These are phyloP conservation scores for Trochalopteron elliotii DNA, from an alignment of 2,113 vertebrate genomes.

Conservation along the genomic window DNA sequence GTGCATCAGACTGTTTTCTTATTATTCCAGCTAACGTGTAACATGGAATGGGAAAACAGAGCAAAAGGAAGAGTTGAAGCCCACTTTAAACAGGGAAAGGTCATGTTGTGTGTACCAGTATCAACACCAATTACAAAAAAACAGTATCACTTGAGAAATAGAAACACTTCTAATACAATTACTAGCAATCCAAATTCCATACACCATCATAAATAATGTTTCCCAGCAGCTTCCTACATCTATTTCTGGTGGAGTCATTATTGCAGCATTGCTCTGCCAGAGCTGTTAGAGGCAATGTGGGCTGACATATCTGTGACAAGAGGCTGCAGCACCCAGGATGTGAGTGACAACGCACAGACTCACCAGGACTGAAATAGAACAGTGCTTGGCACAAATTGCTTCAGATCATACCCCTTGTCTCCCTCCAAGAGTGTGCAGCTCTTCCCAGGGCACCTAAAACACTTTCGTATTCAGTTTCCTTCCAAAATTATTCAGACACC, in stretches of 20 bases:
- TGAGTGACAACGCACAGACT: not conserved
- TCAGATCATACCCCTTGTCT: not conserved
- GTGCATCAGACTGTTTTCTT: not conserved
- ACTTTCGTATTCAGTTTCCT: not conserved
- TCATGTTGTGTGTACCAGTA: rapidly evolving
- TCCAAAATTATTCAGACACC: not conserved
- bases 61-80: not conserved
- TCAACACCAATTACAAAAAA: not conserved
- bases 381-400: not conserved
- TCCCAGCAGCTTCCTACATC: not conserved
- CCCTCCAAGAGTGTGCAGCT: not conserved
- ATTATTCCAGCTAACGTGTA: not conserved
- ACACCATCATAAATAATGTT: not conserved
- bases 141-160: not conserved
- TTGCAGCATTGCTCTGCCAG: not conserved
- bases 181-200: not conserved
- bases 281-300: not conserved
- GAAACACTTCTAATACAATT: not conserved
- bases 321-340: not conserved
- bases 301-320: not conserved
- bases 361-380: not conserved
- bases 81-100: not conserved
- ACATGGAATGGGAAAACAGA: not conserved
- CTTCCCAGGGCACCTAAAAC: not conserved
- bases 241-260: not conserved